These are phyloP conservation scores for Cabera pusaria DNA, from an alignment of 2,888 invertebrate genomes.

Conservation along the genomic window DNA sequence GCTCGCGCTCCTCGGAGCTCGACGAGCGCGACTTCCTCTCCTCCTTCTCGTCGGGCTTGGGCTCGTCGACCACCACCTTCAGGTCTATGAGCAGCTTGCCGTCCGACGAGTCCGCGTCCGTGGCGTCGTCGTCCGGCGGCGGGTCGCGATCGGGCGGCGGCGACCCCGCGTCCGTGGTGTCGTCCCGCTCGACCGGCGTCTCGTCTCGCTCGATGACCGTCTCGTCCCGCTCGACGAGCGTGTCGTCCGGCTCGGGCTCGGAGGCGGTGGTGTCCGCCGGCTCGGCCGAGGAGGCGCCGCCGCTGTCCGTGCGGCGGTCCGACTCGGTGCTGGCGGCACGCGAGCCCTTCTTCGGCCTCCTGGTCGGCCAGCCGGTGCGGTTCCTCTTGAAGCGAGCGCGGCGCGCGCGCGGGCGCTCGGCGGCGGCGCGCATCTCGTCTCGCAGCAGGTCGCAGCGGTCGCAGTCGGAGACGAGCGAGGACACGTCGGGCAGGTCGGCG, in stretches of 20 bases:
- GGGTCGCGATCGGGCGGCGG: no score
- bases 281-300: slow-evolving; percentile 61
- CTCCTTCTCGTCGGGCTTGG: slow-evolving; percentile 38
- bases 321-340: slow-evolving; percentile 55
- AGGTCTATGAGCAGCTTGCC: slow-evolving; percentile 44
- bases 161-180: slow-evolving; percentile 29
- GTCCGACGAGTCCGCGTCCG: slow-evolving; percentile 35
- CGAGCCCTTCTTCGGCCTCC: slow-evolving; percentile 63
- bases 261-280: no score
- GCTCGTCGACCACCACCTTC: slow-evolving; percentile 49
- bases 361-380: slow-evolving; percentile 91
- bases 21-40: no score
- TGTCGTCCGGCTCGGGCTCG: slow-evolving; percentile 60
- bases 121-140: no score
- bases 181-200: slow-evolving; percentile 29
- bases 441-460: slow-evolving; percentile 69
- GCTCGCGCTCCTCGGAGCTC: slow-evolving; percentile 47
- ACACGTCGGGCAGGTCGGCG: slow-evolving; percentile 68
- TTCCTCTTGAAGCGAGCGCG: slow-evolving; percentile 87
- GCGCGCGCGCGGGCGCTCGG: slow-evolving; percentile 50
- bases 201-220: slow-evolving; percentile 48
- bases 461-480: slow-evolving; percentile 70
- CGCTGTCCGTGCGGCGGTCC: slow-evolving; percentile 50
- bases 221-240: slow-evolving; percentile 59
- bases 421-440: slow-evolving; percentile 58